Base-by-base conservation (phyloP, 2,797 vertebrate species). In the Lateolabrax maculatus region DNA sequence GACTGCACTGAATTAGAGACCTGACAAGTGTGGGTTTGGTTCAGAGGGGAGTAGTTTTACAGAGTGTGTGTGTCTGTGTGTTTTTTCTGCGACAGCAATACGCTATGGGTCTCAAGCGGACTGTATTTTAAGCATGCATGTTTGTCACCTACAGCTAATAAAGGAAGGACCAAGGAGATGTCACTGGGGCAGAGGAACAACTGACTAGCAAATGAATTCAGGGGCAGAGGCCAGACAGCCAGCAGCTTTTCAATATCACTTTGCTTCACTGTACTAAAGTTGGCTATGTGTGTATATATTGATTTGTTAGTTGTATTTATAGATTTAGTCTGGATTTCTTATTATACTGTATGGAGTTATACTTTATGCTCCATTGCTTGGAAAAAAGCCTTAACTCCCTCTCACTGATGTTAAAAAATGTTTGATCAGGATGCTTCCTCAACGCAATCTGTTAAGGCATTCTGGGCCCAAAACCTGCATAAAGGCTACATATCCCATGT, bases 1-100 rank as follows among this genome's bases (percentile, higher is more conserved):
- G 87, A 76, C 84, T 84, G 53, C 67, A 69, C 82, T 81, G 81
- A 90, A 87, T 84, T 85, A 88, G 80, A 78, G 77, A 70, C 46
- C 69, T 87, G 88, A 83, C 83, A 84, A 52, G 79, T 78, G 82
- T 81, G 52, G 65, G 73, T 58, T 64, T 39, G 64, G 73, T 65
- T 53, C 60, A 73, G 75, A 78, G 67, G 18, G 34, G 39, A 76
- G 74, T 34, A 57, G 55, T 39, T 77, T 84, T 43, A 77, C 64
- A 41, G 34, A 1, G 29, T 23, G n/a, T 44, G 27, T 43, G 39
- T 57, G 29, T 68, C 23, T 62, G n/a, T 49, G 60, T 74, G 65
- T n/a, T 9, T 60, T 66, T 73, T 62, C 58, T 71, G 37, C 53
- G 18, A 55, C 62, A 39, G 11, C 25, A 55, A 49, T 41, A 70